Evolutionary conservation across 2,113 vertebrate genomes (phyloP), one percentile per base, ranked within the genome.

Genomic region (Eclectus roratus): DNA sequence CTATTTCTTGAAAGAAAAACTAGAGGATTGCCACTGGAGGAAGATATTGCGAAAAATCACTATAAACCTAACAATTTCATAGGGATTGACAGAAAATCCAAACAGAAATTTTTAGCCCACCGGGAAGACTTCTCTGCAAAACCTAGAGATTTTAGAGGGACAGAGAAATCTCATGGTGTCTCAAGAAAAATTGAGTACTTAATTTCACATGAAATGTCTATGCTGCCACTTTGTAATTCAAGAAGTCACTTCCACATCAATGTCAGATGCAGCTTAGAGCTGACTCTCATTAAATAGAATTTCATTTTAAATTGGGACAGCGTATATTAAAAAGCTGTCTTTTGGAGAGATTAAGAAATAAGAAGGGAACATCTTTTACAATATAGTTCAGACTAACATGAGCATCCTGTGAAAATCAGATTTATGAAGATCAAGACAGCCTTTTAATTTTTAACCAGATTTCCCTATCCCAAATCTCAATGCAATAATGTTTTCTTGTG

Each of bases 1-100:
- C 10, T 39, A 46, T 69, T 92, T 88, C 31, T 68, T 82, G 58
- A 80, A 79, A 74, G 33, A 46, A 74, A 74, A 68, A 35, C 8
- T 47, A 43, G 47, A 83, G 61, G 13, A n/a, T 31, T 76, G 13
- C 2, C 25, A 41, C 17, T 37, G 10, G 29, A 65, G 17, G 24
- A 83, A 23, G 19, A 43, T 16, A 56, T 6, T 29, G 17, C 43
- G n/a, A 60, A 53, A 46, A 80, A 69, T 77, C 16, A 63, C 88
- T 88, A 72, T 21, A 88, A 89, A 93, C 13, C 33, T 44, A 82
- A 96, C 16, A 77, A 85, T 92, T 94, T 92, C 46, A 60, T 28
- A 89, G 8, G 29, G 55, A 78, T 78, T 77, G 53, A 39, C 11
- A 76, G 76, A 85, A 79, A 79, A 82, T 88, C 47, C 53, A 50